A percentile compares a stretch with the other conserved stretches of the same genome.
Conservation (phyloP, 2,888 invertebrate species). For the Ichneumoninae sp. region DNA sequence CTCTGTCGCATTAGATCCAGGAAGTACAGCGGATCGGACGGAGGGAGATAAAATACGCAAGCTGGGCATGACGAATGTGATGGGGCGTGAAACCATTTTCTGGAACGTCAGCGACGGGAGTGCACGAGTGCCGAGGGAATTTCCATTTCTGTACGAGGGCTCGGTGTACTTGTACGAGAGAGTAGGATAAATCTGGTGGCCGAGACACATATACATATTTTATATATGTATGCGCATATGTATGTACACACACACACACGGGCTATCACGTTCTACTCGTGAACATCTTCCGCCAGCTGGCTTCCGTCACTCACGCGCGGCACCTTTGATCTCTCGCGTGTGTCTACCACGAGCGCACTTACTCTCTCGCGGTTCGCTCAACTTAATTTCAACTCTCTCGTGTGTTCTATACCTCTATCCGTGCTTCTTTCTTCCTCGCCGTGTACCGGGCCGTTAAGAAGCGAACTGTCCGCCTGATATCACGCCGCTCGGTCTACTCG, state of each 20-base stretch:
- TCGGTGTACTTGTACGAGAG: conserved; percentile 54
- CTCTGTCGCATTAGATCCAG: conserved; percentile 32
- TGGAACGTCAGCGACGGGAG: conserved; percentile 65
- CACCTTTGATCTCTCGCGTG: conserved; percentile 78
- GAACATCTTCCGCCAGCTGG: conserved; percentile 81
- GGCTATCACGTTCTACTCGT: conserved; percentile 52
- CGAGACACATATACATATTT: neutral
- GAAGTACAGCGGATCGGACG: conserved; percentile 26
- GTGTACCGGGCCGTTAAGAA: conserved; percentile 42
- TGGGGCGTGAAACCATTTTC: conserved; percentile 71
- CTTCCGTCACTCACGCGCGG: conserved; percentile 81
- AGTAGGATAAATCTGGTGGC: conserved; percentile 75
- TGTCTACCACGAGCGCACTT: conserved; percentile 75
- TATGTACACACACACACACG: neutral
- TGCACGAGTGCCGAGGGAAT: conserved; percentile 48
- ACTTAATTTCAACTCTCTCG: conserved; percentile 74
- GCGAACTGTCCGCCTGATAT: conserved; percentile 62
- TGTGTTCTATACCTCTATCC: conserved; percentile 44
- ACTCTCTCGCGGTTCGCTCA: conserved; percentile 73
- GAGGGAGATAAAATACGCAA: conserved; percentile 11
- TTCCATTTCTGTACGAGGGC: conserved; percentile 42
- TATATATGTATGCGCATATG: neutral
- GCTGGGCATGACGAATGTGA: conserved; percentile 67
- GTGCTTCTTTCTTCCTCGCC: conserved; percentile 44
- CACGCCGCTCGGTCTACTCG: conserved; percentile 21